phyloP scores from a whole-genome alignment of 2,797 vertebrate genomes.

The Lepilemur ruficaudatus region DNA sequence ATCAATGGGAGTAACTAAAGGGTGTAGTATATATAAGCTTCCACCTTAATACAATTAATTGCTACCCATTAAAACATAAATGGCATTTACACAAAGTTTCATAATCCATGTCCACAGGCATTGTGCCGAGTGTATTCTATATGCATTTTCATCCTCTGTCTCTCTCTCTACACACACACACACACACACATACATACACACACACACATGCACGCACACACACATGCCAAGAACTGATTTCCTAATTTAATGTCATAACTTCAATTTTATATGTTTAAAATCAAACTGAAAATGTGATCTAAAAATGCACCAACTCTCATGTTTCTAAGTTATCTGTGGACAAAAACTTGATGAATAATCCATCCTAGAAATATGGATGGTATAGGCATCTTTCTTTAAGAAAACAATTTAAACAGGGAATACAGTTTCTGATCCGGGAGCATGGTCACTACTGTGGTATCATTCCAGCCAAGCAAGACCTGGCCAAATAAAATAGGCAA shows the following conservation, averaged over 20 bases:
- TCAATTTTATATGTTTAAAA: background rate
- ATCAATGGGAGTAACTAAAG: background rate
- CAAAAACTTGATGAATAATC: background rate
- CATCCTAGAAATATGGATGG: background rate
- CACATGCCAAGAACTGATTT: background rate
- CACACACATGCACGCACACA: background rate
- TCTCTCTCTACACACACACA: background rate
- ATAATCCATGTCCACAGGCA: background rate
- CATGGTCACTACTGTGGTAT: background rate
- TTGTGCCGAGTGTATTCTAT: background rate
- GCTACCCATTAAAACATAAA: conserved; percentile 15
- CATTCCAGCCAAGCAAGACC: background rate
- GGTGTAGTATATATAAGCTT: background rate
- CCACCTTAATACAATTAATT: background rate
- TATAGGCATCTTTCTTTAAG: background rate
- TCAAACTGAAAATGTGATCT: background rate
- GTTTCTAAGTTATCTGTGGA: background rate
- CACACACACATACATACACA: too few species aligned
- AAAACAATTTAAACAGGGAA: background rate
- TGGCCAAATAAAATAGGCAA: background rate
- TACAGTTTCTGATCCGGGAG: background rate
- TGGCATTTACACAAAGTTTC: conserved; percentile 29
- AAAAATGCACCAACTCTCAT: background rate
- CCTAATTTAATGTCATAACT: background rate
- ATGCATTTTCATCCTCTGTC: background rate